Evolutionary conservation across 2,888 invertebrate species (phyloP), one percentile per base, ranked within the genome.

Genomic region (Phymatocera aterrima): DNA sequence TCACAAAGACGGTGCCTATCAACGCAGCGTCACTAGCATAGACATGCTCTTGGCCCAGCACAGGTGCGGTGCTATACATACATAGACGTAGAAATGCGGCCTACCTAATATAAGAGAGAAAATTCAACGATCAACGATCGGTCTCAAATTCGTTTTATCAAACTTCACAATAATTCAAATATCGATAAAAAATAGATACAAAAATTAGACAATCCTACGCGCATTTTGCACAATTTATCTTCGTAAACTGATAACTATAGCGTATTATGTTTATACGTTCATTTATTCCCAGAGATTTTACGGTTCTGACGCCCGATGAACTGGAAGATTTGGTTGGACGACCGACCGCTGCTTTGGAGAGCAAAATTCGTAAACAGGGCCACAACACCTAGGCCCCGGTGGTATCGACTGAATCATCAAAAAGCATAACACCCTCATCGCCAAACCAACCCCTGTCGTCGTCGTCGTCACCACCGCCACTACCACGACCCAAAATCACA

Each of bases 321-420:
- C 89, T 93, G 78, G 94, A 94, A 85, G 91, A 92, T 57, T 91
- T 94, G 78, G 93, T 94, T 80, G 93, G 92, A 80, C 92, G 79
- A 88, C 91, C 81, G 77, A 87, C 88, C 65, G 85, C 84, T 64
- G 88, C 91, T 70, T 90, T 92, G 85, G 93, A 93, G 85, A 92
- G 91, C 83, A 93, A 93, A 90, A 88, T 87, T 83, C 90, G 87
- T 70, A 87, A 87, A 80, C 87, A 87, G 78, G 86, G 87, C 40
- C 87, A 89, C 82, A 88, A 88, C 78, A 89, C 89, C 88, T 89
- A 89, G 89, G 88, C 86, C 81, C 79, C 82, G 84, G 85, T 84
- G 79, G 84, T 86, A 87, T 88, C 89, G 87, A 88, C 85, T 60
- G 78, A 78, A 12, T 40, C 54, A 34, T 57, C 60, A 86, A 88